A percentile compares a stretch with the other conserved stretches of the same genome.
These are phyloP conservation scores for Herpailurus yagouaroundi DNA, from an alignment of 2,113 vertebrate species.

Conservation along the genomic window DNA sequence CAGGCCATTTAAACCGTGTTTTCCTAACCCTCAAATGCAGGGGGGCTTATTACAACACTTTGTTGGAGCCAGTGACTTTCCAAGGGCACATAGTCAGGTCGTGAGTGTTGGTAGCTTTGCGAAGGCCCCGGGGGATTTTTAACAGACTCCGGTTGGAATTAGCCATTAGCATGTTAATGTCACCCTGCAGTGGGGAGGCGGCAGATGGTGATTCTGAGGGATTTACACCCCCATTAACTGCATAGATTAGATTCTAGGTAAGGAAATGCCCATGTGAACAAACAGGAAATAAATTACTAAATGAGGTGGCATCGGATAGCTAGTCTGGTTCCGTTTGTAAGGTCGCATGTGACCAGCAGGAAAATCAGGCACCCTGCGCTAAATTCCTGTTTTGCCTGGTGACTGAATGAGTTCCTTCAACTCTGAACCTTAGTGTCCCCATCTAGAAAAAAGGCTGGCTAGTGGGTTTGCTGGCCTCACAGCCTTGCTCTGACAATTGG, in stretches of 20 bases:
- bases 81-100: not conserved
- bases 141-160: conserved; percentile 18
- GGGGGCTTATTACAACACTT: not conserved
- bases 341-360: not conserved
- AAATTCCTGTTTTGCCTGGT: not conserved
- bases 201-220: conserved; percentile 47
- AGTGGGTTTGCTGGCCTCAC: not conserved
- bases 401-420: not conserved
- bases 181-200: not conserved
- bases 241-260: conserved; percentile 50
- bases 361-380: not conserved
- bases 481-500: not conserved
- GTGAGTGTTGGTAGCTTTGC: not conserved
- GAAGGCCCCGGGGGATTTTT: conserved; percentile 35
- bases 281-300: conserved; percentile 53
- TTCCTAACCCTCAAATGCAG: not conserved
- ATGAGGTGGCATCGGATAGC: not conserved
- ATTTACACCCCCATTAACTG: conserved; percentile 57
- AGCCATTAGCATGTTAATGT: conserved; percentile 40
- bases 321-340: not conserved
- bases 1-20: not conserved
- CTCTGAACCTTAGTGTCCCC: not conserved
- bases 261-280: conserved; percentile 12
- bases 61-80: not conserved
- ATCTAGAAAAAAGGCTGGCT: not conserved